Base-by-base conservation (phyloP, 2,113 vertebrate species). In the Macquaria australasica region DNA sequence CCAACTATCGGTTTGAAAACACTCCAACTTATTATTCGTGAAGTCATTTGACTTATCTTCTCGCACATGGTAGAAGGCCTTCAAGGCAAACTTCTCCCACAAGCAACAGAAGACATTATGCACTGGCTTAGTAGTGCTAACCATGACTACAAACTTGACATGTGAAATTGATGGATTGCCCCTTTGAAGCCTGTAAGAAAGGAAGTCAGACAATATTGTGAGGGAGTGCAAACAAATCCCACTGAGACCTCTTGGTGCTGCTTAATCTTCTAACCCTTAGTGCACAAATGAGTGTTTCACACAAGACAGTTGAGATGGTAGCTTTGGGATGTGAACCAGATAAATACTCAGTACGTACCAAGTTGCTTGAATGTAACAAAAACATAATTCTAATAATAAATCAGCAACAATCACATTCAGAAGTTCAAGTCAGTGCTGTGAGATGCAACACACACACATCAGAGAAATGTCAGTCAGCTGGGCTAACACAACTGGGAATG, bases 181-280 rank as follows among this genome's bases (percentile, higher is more conserved):
- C 3, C 31, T 66, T 34, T 45, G 20, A 37, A 73, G 4, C 1
- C 34, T n/a, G 23, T 45, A 50, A 25, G 10, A 18, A 66, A 16
- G 8, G 55, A 31, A n/a, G 45, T 6, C 31, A 5, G 5, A 43
- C 6, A n/a, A 16, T 21, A n/a, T 41, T 53, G 7, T 58, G 14
- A 28, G 1, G 15, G 10, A 43, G 39, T 18, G 7, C 4, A 73
- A 66, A 59, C 39, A 34, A 9, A 31, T 39, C 25, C 41, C 53
- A 39, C n/a, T 43, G 6, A 28, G 56, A 73, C 45, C 67, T 80
- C 15, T 28, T 41, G 45, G 15, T 11, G 1, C 77, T 56, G 28
- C 20, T 72, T n/a, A 5, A 14, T 77, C 39, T 23, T 73, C 50
- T 64, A 60, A 58, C 76, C 75, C 78, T 63, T 60, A 91, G 79